Evolutionary conservation across 2,888 invertebrate species (phyloP).

Genomic region (Mimumesa dahlbomi): DNA sequence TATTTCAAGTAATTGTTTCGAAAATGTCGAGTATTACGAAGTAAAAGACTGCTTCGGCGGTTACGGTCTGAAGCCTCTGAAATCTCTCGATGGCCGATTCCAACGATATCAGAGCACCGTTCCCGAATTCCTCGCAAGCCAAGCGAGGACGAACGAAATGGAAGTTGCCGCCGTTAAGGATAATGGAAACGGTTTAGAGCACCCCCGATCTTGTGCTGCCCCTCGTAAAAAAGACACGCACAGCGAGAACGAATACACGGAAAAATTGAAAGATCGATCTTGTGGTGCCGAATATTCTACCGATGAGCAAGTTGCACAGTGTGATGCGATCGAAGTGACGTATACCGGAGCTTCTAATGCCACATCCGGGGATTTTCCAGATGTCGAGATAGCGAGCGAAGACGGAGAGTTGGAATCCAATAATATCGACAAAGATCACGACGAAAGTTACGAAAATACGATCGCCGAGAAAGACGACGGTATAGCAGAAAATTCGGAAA

Average conservation of each 20-base stretch:
- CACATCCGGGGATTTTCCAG: no score
- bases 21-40: slow-evolving; percentile 61
- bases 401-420: not conserved
- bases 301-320: not conserved
- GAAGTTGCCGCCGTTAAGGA: slow-evolving; percentile 37
- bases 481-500: no score
- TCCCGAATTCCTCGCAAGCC: slow-evolving; percentile 7
- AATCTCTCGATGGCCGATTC: slow-evolving; percentile 37
- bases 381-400: not conserved
- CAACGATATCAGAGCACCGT: not conserved
- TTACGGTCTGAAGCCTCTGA: slow-evolving; percentile 45
- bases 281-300: not conserved
- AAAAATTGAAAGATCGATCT: slow-evolving; percentile 23
- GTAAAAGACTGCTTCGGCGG: slow-evolving; percentile 51
- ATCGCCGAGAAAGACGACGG: no score
- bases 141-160: slow-evolving; percentile 9
- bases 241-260: not conserved
- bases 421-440: no score
- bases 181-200: slow-evolving; percentile 44
- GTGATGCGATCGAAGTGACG: not conserved
- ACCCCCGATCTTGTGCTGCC: slow-evolving; percentile 30
- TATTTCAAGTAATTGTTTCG: slow-evolving; percentile 36
- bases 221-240: slow-evolving; percentile 12
- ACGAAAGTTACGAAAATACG: no score
- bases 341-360: not conserved